Conservation (phyloP, 1,140 invertebrate species). For the Proctacanthus coquilletti region DNA sequence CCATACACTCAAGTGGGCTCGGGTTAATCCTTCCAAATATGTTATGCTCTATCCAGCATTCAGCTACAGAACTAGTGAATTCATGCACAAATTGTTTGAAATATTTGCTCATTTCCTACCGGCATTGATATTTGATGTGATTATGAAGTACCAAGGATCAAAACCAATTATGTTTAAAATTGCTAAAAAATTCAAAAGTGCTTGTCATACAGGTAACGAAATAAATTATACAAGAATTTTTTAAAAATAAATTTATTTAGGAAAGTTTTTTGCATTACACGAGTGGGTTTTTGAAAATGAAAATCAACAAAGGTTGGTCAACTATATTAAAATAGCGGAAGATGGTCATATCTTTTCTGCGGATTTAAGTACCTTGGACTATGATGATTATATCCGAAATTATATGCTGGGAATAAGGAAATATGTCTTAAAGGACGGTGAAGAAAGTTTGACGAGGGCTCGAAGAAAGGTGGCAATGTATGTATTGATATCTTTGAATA, state of each 20-base stretch:
- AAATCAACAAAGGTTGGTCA: constrained; percentile 52
- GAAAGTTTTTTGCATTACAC: constrained; percentile 75
- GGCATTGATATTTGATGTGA: constrained; percentile 58
- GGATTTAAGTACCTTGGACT: constrained; percentile 42
- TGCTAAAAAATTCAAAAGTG: constrained; percentile 60
- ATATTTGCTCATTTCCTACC: constrained; percentile 61
- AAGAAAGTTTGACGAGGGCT: constrained; percentile 44
- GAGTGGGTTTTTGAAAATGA: constrained; percentile 72
- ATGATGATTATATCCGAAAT: constrained; percentile 49
- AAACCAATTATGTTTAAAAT: constrained; percentile 79
- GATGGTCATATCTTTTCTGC: constrained; percentile 46
- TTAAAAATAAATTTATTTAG: constrained; percentile 14
- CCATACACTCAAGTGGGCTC: constrained; percentile 50
- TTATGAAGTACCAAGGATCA: constrained; percentile 48
- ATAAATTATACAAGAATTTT: background rate
- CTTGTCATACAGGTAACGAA: constrained; percentile 39
- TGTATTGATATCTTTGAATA: too few species aligned
- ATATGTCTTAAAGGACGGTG: constrained; percentile 61
- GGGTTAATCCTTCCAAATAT: constrained; percentile 61
- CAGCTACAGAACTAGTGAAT: constrained; percentile 53
- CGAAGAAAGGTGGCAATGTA: constrained; percentile 44
- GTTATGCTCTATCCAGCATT: constrained; percentile 78
- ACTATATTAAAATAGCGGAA: constrained; percentile 36
- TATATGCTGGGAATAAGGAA: constrained; percentile 67
- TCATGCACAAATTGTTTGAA: constrained; percentile 54